Evolutionary conservation across 2,888 invertebrate genomes (phyloP), one percentile per base, ranked within the genome.

Genomic region (Muschampia plurimacula): DNA sequence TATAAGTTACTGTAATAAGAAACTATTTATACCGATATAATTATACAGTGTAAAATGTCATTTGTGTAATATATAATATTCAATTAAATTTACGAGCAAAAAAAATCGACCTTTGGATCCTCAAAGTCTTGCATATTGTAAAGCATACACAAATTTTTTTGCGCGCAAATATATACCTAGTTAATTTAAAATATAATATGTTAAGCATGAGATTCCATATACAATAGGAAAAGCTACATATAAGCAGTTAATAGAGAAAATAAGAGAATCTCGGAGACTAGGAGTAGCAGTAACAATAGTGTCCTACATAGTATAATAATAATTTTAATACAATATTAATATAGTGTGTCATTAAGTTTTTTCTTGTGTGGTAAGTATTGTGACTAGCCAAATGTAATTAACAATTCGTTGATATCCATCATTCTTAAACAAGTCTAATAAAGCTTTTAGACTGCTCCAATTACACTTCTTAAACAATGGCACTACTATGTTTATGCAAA

Each of bases 381-480:
- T 91, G 91, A 93, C 92, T 92, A 91, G 92, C 87, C 86, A 84
- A 85, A 86, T 87, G 85, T 86, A 88, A 87, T 86, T 79, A 85
- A 88, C 88, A 89, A 85, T 90, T 92, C 88, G 90, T 91, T 92
- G 92, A 92, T 89, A 85, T 82, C 32, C 52, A 68, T 68, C 60
- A 59, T 55, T 57, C 60, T 66, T 44, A 65, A 39, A 72, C 15
- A 55, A 13, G 49, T 66, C 66, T 66, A 71, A 66, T 67, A 67
- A 72, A 60, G 44, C 52, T 72, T 62, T 62, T 52, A 62, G 49
- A 71, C 71, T 41, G 66, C 60, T 59, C 60, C 28, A 66, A 66
- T 13, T 60, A 63, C 15, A 59, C 59, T 66, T 32, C 36, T 49
- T 65, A 49, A 66, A 65, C 57, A 57, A 63, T 67, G 71, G 52